A percentile compares a stretch with the other conserved stretches of the same genome.
Evolutionary conservation across 2,113 vertebrate genomes (phyloP).

Genomic region (Egretta garzetta): DNA sequence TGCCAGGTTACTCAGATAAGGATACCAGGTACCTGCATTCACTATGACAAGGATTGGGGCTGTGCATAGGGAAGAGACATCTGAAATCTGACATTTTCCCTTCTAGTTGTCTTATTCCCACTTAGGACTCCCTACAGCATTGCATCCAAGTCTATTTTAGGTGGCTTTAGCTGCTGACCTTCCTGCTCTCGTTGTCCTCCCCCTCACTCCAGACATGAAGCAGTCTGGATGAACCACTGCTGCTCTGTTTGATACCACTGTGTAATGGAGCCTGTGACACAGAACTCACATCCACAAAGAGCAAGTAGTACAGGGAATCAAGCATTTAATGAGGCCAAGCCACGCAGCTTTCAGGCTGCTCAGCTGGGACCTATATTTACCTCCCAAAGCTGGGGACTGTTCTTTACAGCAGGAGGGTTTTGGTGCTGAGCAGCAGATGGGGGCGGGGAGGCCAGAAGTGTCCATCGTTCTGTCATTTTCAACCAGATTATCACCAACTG

Average conservation of each 20-base stretch:
- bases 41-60: not conserved
- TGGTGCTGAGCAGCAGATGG: slow-evolving; percentile 4
- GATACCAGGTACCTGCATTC: not conserved
- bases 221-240: not conserved
- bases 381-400: not conserved
- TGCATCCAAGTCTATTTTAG: not conserved
- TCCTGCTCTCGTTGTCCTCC: not conserved
- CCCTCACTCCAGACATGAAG: not conserved
- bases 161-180: not conserved
- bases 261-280: not conserved
- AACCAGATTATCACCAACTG: not conserved
- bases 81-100: not conserved
- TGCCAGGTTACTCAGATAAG: not conserved
- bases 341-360: not conserved
- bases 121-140: not conserved
- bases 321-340: not conserved
- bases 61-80: not conserved
- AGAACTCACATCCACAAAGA: not conserved
- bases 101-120: not conserved
- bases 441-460: not conserved
- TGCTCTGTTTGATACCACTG: not conserved
- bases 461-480: not conserved
- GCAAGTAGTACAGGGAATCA: not conserved
- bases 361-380: not conserved
- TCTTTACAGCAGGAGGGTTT: not conserved